phyloP scores from a whole-genome alignment of 2,888 invertebrate species.

The Macrophya alboannulata region DNA sequence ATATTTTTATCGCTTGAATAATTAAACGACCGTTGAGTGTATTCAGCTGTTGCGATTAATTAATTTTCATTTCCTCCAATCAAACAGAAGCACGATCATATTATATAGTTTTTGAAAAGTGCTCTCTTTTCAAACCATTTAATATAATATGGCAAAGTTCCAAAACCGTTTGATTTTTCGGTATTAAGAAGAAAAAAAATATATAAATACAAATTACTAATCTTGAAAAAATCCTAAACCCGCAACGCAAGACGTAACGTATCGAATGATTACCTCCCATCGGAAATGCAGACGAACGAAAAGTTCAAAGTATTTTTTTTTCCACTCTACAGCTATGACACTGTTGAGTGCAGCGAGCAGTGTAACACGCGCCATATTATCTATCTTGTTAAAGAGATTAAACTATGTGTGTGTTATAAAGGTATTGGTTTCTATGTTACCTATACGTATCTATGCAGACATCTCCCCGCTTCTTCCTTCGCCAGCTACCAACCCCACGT shows the following conservation, averaged over 20 bases:
- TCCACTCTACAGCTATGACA: not conserved
- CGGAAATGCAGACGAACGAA: not conserved
- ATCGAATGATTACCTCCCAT: not conserved
- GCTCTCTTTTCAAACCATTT: not conserved
- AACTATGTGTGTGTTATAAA: not conserved
- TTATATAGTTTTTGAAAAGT: slow-evolving; percentile 17
- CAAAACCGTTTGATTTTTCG: slow-evolving; percentile 9
- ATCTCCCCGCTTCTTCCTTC: slow-evolving; percentile 31
- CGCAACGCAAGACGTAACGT: not conserved
- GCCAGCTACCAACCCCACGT: slow-evolving; percentile 1
- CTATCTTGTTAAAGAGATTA: slow-evolving; percentile 75
- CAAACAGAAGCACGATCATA: slow-evolving; percentile 60
- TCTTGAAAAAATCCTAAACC: not conserved
- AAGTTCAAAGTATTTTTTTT: slow-evolving; percentile 4
- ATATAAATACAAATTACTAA: not conserved
- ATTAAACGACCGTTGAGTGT: slow-evolving; percentile 36
- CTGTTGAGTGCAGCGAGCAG: not conserved
- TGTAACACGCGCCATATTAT: slow-evolving; percentile 58
- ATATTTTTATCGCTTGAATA: slow-evolving; percentile 50
- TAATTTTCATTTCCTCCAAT: slow-evolving; percentile 74
- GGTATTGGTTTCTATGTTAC: slow-evolving; percentile 23
- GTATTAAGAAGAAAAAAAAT: not conserved
- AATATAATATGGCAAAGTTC: not conserved
- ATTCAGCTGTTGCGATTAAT: slow-evolving; percentile 69
- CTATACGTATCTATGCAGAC: slow-evolving; percentile 7